Base-by-base conservation (phyloP, 2,888 invertebrate species). In the Papilio gigon region DNA sequence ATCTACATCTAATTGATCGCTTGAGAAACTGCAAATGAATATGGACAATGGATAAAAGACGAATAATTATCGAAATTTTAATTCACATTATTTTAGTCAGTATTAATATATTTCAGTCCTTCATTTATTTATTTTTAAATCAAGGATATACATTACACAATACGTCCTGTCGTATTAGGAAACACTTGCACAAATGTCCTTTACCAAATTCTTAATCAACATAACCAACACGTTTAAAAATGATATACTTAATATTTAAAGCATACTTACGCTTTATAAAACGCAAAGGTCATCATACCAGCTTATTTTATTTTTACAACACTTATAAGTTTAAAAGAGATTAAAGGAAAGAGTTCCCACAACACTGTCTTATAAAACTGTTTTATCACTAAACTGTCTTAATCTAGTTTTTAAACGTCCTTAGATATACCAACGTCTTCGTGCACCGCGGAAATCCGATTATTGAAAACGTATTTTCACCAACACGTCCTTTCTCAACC, bases 401-500 rank as follows among this genome's bases (percentile, higher is more conserved):
- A 53, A 53, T 59, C 3, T 56, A 56, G 25, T 17, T 59, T 35
- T 58, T 11, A 1, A 37, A 35, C 14, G 30, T 42, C 44, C 30
- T 6, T 61, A n/a, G n/a, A n/a, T n/a, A 42, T 27, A 42, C 40
- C 25, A 14, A 30, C 27, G 66, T 53, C 62, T 33, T 33, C 42
- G 20, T 11, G 63, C 47, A 66, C 44, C 68, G 68, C 64, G 60
- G 20, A 17, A 40, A 68, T 33, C 44, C 30, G 63, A 64, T 67
- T 56, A 37, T 5, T 4, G 30, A 53, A 33, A 30, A 17, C 37
- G 37, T 22, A 56, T 37, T 50, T 30, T 5, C 64, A 35, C 62
- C 44, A 37, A 76, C 71, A 78, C 83, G 75, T 72, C 80, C 78
- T 73, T 71, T 37, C 79, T 70, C 72, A 61, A 58, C 69, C 74